Evolutionary conservation across 2,888 invertebrate genomes (phyloP).

Genomic region (Tipula unca): DNA sequence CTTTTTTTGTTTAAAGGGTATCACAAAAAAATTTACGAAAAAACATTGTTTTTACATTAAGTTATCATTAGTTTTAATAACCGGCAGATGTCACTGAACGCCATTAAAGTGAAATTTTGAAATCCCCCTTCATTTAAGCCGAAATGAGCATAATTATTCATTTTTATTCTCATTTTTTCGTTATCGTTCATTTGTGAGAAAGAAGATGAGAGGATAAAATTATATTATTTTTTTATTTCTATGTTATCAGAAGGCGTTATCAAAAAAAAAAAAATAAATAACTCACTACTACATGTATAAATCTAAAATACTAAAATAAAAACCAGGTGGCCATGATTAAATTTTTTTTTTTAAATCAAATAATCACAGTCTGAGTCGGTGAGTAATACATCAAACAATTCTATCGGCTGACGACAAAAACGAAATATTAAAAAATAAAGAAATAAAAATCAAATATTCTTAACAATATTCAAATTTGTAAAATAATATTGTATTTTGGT

Average conservation of each 20-base stretch:
- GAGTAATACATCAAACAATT: conserved; percentile 17
- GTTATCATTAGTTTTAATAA: neutral
- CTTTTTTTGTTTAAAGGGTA: too few relatives aligned
- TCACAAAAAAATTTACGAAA: neutral
- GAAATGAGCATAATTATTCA: neutral
- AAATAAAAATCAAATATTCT: neutral
- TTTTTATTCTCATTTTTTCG: neutral
- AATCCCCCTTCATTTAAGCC: neutral
- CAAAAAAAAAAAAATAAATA: conserved; percentile 8
- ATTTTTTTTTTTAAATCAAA: conserved; percentile 14
- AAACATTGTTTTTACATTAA: neutral
- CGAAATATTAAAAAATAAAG: neutral
- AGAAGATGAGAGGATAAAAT: neutral
- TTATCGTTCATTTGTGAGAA: neutral
- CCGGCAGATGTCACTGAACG: neutral
- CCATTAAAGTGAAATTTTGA: neutral
- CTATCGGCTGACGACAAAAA: conserved; percentile 1
- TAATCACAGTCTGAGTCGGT: conserved; percentile 20
- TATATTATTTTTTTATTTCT: neutral
- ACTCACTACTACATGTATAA: neutral
- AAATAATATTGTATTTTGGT: neutral
- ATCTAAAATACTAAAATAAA: conserved; percentile 18
- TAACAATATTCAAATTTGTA: neutral
- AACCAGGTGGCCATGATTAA: conserved; percentile 24
- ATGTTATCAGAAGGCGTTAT: conserved; percentile 20